Percentiles rank a stretch among this genome's conserved stretches.
Evolutionary conservation across 2,797 vertebrate genomes (phyloP).

Genomic region (Pangasius krempfi): DNA sequence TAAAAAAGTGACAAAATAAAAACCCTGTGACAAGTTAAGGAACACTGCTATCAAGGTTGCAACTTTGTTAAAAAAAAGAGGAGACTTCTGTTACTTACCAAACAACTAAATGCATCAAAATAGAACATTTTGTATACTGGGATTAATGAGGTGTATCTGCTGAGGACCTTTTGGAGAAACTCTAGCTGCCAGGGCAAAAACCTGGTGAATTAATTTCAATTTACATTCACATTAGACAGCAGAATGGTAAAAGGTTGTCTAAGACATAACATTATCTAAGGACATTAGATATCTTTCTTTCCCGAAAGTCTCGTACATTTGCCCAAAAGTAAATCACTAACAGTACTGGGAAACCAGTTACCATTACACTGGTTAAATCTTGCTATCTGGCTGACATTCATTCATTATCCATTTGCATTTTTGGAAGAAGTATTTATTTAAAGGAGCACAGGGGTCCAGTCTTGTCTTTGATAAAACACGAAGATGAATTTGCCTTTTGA

Average conservation of each 20-base stretch:
- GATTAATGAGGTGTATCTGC: background rate
- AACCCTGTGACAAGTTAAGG: constrained; percentile 37
- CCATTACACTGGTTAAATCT: no score
- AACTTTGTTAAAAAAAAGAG: no score
- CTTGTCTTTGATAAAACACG: background rate
- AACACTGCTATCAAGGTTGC: background rate
- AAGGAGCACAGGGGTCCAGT: background rate
- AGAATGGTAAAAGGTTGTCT: background rate
- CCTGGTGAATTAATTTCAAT: background rate
- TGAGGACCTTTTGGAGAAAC: background rate
- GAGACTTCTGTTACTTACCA: background rate
- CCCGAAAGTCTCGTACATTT: background rate
- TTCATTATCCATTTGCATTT: background rate
- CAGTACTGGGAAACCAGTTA: background rate
- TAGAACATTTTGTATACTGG: background rate
- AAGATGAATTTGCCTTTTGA: background rate
- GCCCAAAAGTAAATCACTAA: background rate
- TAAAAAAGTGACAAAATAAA: constrained; percentile 45
- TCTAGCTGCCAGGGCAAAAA: background rate
- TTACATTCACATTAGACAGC: background rate
- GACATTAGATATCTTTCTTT: no score
- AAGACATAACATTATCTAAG: background rate
- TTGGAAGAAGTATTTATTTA: background rate
- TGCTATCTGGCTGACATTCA: no score
- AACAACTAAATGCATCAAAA: background rate